A percentile compares a stretch with the other conserved stretches of the same genome.
Evolutionary conservation across 1,140 invertebrate genomes (phyloP).

Genomic region (Apocrypta bakeri): DNA sequence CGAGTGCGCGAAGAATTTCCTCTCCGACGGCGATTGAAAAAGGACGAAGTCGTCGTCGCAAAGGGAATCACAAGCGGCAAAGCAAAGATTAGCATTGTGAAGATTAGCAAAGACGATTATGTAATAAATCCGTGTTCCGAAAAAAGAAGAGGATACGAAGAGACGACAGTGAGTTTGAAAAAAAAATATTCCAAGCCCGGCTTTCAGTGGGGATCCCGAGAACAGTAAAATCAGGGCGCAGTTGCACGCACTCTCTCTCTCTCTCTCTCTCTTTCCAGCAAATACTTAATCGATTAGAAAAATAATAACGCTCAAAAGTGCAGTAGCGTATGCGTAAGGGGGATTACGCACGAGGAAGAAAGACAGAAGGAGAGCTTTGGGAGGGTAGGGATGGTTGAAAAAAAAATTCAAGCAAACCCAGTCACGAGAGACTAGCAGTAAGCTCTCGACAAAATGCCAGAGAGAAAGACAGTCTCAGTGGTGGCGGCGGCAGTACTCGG

Average conservation of each 20-base stretch:
- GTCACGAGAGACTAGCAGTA: not conserved
- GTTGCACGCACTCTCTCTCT: not conserved
- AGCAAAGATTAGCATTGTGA: not conserved
- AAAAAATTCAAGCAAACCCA: not conserved
- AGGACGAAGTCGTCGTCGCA: not conserved
- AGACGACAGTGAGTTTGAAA: no score
- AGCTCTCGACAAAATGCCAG: not conserved
- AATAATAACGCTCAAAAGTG: not conserved
- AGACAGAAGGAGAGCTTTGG: not conserved
- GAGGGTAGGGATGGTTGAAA: not conserved
- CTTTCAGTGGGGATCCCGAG: not conserved
- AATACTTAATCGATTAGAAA: constrained; percentile 12
- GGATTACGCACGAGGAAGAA: not conserved
- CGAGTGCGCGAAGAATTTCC: not conserved
- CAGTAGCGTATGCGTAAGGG: not conserved
- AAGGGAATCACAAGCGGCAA: not conserved
- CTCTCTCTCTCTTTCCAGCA: not conserved
- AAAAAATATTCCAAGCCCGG: no score
- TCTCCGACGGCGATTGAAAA: not conserved
- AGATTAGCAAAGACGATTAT: no score
- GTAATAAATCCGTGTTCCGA: not conserved
- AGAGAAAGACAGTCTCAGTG: not conserved
- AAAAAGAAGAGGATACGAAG: not conserved
- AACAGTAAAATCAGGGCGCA: not conserved
- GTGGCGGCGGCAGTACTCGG: not conserved